Percentiles rank a stretch among this genome's conserved stretches.
phyloP scores from a whole-genome alignment of 2,888 invertebrate species.

The Meliscaeva auricollis region DNA sequence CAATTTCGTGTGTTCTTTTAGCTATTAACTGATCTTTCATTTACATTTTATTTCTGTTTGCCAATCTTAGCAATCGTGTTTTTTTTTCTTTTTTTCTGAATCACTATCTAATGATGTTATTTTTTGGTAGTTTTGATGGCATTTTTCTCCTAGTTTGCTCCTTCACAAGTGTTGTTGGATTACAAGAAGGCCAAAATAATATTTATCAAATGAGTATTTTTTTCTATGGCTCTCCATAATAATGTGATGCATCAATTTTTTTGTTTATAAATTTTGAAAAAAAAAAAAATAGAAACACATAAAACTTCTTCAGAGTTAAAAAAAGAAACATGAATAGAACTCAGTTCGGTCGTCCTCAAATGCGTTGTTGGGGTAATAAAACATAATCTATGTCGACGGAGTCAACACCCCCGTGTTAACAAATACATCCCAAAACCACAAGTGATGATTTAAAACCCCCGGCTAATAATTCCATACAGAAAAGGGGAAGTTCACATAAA shows the following conservation, averaged over 20 bases:
- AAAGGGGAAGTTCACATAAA: conserved; percentile 66
- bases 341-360: conserved; percentile 42
- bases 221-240: too few relatives aligned
- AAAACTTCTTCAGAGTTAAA: conserved; percentile 37
- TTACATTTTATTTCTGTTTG: too few relatives aligned
- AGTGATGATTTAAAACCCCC: conserved; percentile 73
- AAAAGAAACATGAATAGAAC: conserved; percentile 34
- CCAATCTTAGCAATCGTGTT: too few relatives aligned
- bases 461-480: conserved; percentile 40
- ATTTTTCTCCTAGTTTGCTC: too few relatives aligned
- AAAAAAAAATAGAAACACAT: conserved; percentile 23
- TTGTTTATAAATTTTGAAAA: conserved; percentile 45
- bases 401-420: conserved; percentile 76
- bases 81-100: too few relatives aligned
- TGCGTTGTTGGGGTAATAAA: conserved; percentile 64
- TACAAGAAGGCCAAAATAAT: too few relatives aligned
- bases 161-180: too few relatives aligned
- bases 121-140: too few relatives aligned
- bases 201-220: too few relatives aligned
- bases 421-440: conserved; percentile 74
- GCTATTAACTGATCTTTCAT: too few relatives aligned
- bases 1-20: too few relatives aligned
- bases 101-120: too few relatives aligned
- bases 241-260: not conserved
- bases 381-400: conserved; percentile 73